Conservation (phyloP, 1,140 invertebrate species). For the Archivesica marissinica region DNA sequence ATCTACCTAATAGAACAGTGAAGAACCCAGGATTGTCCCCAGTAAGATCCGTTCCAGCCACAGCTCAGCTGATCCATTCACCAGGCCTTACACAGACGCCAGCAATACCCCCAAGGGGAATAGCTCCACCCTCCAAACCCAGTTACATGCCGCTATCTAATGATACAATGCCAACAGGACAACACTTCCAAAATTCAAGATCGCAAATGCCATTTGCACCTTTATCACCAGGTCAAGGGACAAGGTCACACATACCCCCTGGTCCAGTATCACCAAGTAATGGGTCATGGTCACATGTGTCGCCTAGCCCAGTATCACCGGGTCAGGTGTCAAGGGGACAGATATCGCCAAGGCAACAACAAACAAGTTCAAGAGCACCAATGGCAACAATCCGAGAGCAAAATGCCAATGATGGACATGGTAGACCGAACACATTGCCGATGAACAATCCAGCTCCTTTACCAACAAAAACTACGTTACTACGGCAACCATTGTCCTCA, state of each 20-base stretch:
- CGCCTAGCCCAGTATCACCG: not conserved
- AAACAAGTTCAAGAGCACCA: not conserved
- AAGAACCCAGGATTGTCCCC: not conserved
- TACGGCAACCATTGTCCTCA: constrained; percentile 34
- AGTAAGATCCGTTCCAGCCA: not conserved
- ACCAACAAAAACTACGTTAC: constrained; percentile 26
- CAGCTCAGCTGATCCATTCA: not conserved
- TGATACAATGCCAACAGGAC: not conserved
- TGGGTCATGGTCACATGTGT: not conserved
- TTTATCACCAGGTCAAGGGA: not conserved
- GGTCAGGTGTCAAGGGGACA: not conserved
- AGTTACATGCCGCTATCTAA: not conserved
- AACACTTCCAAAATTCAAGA: not conserved
- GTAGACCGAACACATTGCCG: not conserved
- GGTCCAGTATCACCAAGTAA: not conserved
- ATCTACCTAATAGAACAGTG: not conserved
- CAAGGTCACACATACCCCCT: not conserved
- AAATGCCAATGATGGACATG: not conserved
- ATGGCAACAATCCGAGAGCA: constrained; percentile 21
- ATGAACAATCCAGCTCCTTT: not conserved
- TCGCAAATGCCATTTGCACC: not conserved
- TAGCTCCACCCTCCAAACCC: not conserved
- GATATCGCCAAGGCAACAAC: not conserved
- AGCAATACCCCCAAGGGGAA: not conserved
- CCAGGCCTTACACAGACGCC: not conserved